phyloP scores from a whole-genome alignment of 2,888 invertebrate genomes.

The Pollenia griseotomentosa region DNA sequence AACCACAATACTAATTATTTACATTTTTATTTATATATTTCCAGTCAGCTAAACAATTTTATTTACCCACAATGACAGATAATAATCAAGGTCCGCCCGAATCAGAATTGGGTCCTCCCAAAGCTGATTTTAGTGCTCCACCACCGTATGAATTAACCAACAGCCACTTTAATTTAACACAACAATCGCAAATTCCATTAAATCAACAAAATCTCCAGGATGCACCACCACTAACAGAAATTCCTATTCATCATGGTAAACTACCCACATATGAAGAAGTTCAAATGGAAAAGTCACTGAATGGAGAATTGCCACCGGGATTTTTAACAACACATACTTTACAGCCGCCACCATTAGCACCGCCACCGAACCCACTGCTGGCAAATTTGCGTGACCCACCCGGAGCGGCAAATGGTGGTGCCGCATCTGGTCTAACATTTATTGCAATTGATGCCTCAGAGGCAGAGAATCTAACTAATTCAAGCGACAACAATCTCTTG shows the following conservation, averaged over 20 bases:
- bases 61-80: constrained; percentile 66
- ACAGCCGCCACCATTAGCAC: constrained; percentile 80
- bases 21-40: constrained; percentile 41
- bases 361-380: constrained; percentile 79
- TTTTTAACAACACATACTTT: constrained; percentile 80
- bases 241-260: constrained; percentile 87
- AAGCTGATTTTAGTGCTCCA: constrained; percentile 93
- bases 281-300: constrained; percentile 92
- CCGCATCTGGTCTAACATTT: constrained; percentile 87
- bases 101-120: constrained; percentile 90
- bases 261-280: constrained; percentile 96
- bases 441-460: constrained; percentile 90
- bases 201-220: constrained; percentile 67
- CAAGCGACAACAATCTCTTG: constrained; percentile 90
- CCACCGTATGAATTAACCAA: constrained; percentile 91
- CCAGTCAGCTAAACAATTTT: constrained; percentile 36
- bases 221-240: constrained; percentile 56
- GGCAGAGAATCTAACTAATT: constrained; percentile 89
- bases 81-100: constrained; percentile 71
- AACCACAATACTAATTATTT: no score
- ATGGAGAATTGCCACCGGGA: constrained; percentile 87
- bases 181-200: constrained; percentile 61
- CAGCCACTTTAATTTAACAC: constrained; percentile 66
- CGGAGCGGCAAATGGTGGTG: constrained; percentile 35
- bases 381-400: constrained; percentile 79